A percentile compares a stretch with the other conserved stretches of the same genome.
Conservation (phyloP, 2,113 vertebrate species). For the Mastomys coucha region DNA sequence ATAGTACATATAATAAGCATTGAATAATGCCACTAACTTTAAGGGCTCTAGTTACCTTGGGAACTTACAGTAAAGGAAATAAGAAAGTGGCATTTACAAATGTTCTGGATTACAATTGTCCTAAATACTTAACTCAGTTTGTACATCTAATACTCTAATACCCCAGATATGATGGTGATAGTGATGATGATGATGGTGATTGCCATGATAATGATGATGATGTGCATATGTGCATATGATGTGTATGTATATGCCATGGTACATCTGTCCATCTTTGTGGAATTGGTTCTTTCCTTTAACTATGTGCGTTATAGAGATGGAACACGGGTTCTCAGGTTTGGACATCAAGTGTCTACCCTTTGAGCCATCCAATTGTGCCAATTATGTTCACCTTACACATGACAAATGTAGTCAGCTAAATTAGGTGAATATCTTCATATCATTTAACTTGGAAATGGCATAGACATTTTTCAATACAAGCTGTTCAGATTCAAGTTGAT, state of each 20-base stretch:
- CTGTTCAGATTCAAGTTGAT: background rate
- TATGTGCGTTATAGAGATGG: background rate
- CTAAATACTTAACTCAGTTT: background rate
- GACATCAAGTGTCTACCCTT: background rate
- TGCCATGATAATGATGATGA: too few species aligned
- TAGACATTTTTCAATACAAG: background rate
- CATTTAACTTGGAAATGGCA: background rate
- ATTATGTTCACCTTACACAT: background rate
- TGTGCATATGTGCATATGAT: background rate
- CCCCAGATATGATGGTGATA: background rate
- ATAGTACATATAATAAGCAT: constrained; percentile 33
- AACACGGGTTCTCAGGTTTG: background rate
- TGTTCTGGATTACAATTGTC: background rate
- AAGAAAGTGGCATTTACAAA: constrained; percentile 8
- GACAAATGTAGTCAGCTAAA: background rate
- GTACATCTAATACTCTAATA: background rate
- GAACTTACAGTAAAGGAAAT: constrained; percentile 16
- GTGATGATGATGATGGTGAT: too few species aligned
- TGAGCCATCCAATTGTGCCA: background rate
- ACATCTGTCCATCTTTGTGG: background rate
- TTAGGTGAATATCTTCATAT: background rate
- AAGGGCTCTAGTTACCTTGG: background rate
- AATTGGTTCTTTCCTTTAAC: background rate
- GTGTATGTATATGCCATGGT: background rate
- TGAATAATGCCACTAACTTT: background rate